Base-by-base conservation (phyloP, 2,888 invertebrate genomes). In the Chorisops tibialis region DNA sequence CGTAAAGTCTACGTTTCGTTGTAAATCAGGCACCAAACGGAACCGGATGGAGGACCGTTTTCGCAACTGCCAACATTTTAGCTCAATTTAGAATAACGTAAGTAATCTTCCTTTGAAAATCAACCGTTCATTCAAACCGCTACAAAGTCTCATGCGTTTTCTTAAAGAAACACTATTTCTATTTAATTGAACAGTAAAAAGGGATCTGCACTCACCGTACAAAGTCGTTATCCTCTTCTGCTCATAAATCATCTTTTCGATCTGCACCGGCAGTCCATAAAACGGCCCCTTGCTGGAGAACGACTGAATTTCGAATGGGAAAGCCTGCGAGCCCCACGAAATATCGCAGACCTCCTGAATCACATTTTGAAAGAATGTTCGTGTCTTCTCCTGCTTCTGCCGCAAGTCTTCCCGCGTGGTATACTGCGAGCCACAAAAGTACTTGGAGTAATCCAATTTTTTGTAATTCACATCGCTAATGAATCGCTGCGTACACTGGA, bases 211-310 rank as follows among this genome's bases (percentile, higher is more conserved):
- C 79, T 79, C 75, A 93, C 93, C 89, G 82, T 95, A 95, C 67
- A 96, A 82, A 67, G 85, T 83, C 19, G 84, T 82, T 65, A 96
- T 94, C 66, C 89, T 89, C 73, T 91, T 88, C 68, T 87, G 86
- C 65, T 83, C 81, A 68, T 86, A 83, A 66, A 96, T 85, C 66
- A 95, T 77, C 11, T 82, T 79, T 73, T 86, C 85, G 0, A 91
- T 87, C 69, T 79, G 81, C 1, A 81, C 74, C 1, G 95, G 91
- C 41, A 96, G 79, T 0, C 91, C 94, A 81, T 89, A 94, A 77
- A 93, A 96, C 11, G 80, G 75, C 1, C 83, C 84, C 45, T 72
- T 73, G 49, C 67, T 69, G 0, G 73, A 72, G 65, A 74, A 75
- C 3, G 59, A 65, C 12, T 11, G 4, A 22, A 69, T 65, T 6